phyloP scores from a whole-genome alignment of 2,113 vertebrate genomes.

The Pantherophis guttatus region DNA sequence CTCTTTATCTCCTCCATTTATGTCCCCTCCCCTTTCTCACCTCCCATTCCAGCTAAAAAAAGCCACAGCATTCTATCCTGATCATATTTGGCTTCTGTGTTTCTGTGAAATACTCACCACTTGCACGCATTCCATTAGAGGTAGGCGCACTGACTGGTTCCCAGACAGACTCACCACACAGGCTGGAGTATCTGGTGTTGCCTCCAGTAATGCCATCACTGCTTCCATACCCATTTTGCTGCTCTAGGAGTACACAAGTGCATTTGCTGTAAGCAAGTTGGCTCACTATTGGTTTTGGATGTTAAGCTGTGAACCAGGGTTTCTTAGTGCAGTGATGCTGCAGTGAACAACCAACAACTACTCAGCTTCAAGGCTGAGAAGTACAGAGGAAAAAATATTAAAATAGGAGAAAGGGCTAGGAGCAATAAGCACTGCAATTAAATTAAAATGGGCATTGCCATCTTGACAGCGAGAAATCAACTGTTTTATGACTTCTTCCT shows the following conservation, averaged over 20 bases:
- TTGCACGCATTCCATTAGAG: conserved; percentile 93
- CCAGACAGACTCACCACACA: conserved; percentile 91
- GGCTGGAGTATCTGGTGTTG: conserved; percentile 82
- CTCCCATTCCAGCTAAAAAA: background rate
- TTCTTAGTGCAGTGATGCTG: background rate
- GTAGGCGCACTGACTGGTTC: conserved; percentile 87
- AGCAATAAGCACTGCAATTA: background rate
- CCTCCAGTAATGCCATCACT: conserved; percentile 87
- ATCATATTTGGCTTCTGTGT: background rate
- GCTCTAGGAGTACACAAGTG: conserved; percentile 71
- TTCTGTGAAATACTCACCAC: conserved; percentile 75
- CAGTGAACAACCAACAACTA: background rate
- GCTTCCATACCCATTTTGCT: conserved; percentile 94
- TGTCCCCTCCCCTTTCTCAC: background rate
- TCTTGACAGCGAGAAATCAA: background rate
- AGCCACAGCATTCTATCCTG: background rate
- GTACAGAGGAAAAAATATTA: background rate
- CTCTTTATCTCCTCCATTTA: background rate
- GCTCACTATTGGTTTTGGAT: background rate
- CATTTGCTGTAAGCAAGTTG: background rate
- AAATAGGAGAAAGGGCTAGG: background rate
- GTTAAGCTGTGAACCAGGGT: background rate
- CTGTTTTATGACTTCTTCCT: background rate
- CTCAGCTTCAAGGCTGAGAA: background rate
- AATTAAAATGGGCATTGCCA: background rate